Base-by-base conservation (phyloP, 1,140 invertebrate genomes). In the Laupala kohalensis region DNA sequence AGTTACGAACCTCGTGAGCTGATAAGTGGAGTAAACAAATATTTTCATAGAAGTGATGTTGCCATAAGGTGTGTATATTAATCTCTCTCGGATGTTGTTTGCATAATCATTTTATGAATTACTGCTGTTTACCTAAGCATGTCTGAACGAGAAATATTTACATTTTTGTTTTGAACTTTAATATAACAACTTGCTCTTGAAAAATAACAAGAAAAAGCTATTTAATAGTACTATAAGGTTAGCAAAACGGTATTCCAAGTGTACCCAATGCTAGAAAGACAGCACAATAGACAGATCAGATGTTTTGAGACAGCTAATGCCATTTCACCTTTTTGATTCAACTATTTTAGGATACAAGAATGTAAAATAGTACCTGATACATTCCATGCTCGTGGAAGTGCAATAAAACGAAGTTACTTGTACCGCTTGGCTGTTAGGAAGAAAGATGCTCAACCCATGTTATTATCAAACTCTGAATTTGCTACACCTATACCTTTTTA, bases 401-500 rank as follows among this genome's bases (percentile, higher is more conserved):
- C 63, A n/a, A 65, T 71, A 25, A 69, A 64, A 25, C 72, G 74
- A 65, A 74, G 27, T 19, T 75, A 75, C 67, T 26, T 75, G 27
- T 75, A 75, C 37, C 29, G 74, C 29, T 69, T 75, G 28, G 74
- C 74, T 62, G 73, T 74, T 15, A 30, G 72, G 19, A 74, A 74
- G 27, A 68, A 73, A 37, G 65, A 74, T 64, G 71, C 66, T 19
- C 73, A 64, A 63, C 37, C 53, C n/a, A 19, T 68, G 12, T 4
- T 15, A 13, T 0, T 53, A 13, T 6, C 6, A 71, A 71, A 67
- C 25, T 12, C 2, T 28, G 4, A 26, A 5, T 67, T 6, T 5
- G 13, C 15, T 27, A 25, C 26, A 26, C 28, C 67, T 29, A 78
- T 82, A 69, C 86, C 86, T 27, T 80, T 87, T 66, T 83, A 85